phyloP scores from a whole-genome alignment of 2,888 invertebrate genomes.

The Melanostoma scalare region DNA sequence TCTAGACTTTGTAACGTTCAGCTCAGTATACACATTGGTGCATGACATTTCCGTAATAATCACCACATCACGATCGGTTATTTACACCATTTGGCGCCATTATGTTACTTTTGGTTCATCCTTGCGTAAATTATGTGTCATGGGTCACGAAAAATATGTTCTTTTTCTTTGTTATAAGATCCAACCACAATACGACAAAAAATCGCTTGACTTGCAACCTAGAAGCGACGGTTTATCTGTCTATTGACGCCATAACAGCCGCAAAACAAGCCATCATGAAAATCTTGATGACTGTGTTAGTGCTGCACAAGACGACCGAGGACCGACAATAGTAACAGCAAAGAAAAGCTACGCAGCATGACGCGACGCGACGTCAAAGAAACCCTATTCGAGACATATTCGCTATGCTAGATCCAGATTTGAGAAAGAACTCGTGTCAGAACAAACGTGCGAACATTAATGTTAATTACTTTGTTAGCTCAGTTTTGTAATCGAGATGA shows the following conservation, averaged over 20 bases:
- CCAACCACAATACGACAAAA: neutral
- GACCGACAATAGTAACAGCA: neutral
- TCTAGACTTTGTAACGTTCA: slow-evolving; percentile 1
- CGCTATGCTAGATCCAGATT: slow-evolving; percentile 2
- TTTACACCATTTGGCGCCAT: slow-evolving; percentile 18
- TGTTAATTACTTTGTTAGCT: slow-evolving; percentile 61
- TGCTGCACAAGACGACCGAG: slow-evolving; percentile 8
- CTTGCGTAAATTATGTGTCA: slow-evolving; percentile 33
- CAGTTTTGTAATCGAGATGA: slow-evolving; percentile 61
- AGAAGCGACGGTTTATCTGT: slow-evolving; percentile 18
- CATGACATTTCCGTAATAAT: slow-evolving; percentile 68
- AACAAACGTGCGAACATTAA: slow-evolving; percentile 35
- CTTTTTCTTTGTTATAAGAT: neutral
- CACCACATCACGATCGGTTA: slow-evolving; percentile 53
- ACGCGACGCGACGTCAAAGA: neutral
- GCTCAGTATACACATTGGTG: neutral
- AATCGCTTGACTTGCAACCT: slow-evolving; percentile 32
- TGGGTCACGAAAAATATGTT: slow-evolving; percentile 27
- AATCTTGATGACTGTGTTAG: slow-evolving; percentile 21
- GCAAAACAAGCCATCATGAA: slow-evolving; percentile 7
- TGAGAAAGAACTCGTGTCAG: slow-evolving; percentile 51
- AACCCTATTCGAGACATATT: slow-evolving; percentile 25
- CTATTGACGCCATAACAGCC: slow-evolving; percentile 21
- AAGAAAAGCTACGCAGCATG: neutral
- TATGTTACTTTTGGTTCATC: slow-evolving; percentile 14